Evolutionary conservation across 2,888 invertebrate species (phyloP), one percentile per base, ranked within the genome.

Genomic region (Alcis repandata): DNA sequence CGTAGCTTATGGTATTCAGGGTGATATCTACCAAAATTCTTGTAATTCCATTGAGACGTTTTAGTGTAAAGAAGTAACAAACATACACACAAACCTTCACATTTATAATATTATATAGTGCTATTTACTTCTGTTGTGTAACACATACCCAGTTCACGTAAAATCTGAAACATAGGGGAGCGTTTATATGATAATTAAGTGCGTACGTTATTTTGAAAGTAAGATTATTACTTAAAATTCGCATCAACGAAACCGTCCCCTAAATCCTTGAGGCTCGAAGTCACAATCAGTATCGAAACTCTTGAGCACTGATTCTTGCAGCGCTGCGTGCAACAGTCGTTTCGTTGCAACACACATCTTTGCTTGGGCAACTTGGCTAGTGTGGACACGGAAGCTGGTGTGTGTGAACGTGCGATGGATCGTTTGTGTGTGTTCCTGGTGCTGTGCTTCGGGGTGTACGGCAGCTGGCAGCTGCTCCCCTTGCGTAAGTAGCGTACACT

Each of bases 191-290:
- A 27, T 27, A 6, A 27, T 4, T 27, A 4, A 27, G 27, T 27
- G 27, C 2, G 27, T 6, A 27, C 27, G 27, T 2, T 27, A 27
- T 6, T 27, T 27, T 4, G 6, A 27, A 27, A 27, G 3, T 9
- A 9, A 8, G 36, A 36, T 11, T 8, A 20, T 20, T 0, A 45
- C 4, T 15, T 17, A 17, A 67, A 56, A 70, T 65, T 71, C 79
- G 78, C 69, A 19, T 7, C 61, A 71, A 69, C 57, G 70, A 72
- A 79, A 80, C 76, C 74, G 67, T 71, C 74, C 77, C 79, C 78
- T 85, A 82, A 82, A 84, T 86, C 90, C 91, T 90, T 91, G 91
- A 86, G 77, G 78, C 91, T 90, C 90, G 91, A 86, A 77, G 79
- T 75, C 46, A 7, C 10, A 57, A 77, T 84, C 86, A 88, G 88